Conservation (phyloP, 2,888 invertebrate genomes). For the Andrena minutula region DNA sequence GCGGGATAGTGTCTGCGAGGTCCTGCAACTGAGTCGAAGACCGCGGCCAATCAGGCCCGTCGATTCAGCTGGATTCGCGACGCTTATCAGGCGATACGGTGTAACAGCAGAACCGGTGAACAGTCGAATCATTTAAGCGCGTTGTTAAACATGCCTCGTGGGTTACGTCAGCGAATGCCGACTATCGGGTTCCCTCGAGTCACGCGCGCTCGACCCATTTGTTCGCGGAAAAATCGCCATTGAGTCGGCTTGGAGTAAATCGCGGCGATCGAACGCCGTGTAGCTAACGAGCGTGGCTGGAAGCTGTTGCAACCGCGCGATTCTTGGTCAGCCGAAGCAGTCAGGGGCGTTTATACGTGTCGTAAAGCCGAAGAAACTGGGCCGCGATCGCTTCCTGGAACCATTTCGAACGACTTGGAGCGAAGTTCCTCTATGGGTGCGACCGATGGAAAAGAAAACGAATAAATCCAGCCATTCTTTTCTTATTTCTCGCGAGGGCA, state of each 20-base stretch:
- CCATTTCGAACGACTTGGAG: conserved; percentile 3
- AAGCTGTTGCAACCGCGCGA: neutral
- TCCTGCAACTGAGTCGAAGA: neutral
- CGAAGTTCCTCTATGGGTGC: neutral
- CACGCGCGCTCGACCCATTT: conserved; percentile 50
- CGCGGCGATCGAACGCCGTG: conserved; percentile 15
- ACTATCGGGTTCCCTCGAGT: conserved; percentile 53
- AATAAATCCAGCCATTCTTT: neutral
- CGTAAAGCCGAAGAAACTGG: conserved; percentile 36
- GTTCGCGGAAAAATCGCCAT: conserved; percentile 43
- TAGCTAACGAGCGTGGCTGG: conserved; percentile 12
- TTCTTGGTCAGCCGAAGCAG: neutral
- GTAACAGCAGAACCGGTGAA: conserved; percentile 43
- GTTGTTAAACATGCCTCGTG: conserved; percentile 52
- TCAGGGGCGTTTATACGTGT: conserved; percentile 12
- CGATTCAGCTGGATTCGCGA: neutral
- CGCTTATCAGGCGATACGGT: neutral
- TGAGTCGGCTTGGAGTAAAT: conserved; percentile 31
- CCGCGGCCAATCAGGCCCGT: conserved; percentile 4
- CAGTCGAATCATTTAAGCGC: conserved; percentile 46
- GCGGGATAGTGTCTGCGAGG: neutral
- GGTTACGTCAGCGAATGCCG: conserved; percentile 57
- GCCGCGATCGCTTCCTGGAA: conserved; percentile 7
- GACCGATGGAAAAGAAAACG: neutral
- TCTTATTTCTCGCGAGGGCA: neutral